Conservation (phyloP, 2,797 vertebrate genomes). For the Sternarchorhynchus goeldii region DNA sequence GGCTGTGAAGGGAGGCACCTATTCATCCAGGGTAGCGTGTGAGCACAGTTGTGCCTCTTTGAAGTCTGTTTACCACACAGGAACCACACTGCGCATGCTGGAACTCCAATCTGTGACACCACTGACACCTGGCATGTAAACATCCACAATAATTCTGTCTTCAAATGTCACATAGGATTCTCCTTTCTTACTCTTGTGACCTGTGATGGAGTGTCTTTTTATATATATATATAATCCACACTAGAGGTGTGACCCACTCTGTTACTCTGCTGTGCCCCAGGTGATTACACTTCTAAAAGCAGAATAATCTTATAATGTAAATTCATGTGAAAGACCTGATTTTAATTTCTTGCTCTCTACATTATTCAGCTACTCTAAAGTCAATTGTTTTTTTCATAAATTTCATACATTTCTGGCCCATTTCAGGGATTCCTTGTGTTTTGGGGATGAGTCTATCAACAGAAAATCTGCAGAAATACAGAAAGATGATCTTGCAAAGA, state of each 20-base stretch:
- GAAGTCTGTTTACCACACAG: conserved; percentile 77
- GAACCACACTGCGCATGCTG: conserved; percentile 74
- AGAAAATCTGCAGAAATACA: neutral
- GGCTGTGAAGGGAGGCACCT: conserved; percentile 45
- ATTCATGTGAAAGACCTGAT: neutral
- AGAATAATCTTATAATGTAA: neutral
- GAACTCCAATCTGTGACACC: conserved; percentile 79
- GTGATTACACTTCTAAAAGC: no score
- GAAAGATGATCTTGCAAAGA: conserved; percentile 36
- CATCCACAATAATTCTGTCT: conserved; percentile 72
- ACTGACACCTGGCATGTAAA: conserved; percentile 82
- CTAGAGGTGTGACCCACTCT: conserved; percentile 23
- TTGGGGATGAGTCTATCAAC: neutral
- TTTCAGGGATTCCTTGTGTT: neutral
- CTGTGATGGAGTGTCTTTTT: conserved; percentile 43
- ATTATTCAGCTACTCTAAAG: neutral
- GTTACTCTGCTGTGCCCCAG: neutral
- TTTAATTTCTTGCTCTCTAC: neutral
- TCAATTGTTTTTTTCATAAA: neutral
- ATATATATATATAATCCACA: neutral
- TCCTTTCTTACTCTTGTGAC: conserved; percentile 71
- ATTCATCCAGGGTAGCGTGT: conserved; percentile 52
- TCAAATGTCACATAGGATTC: conserved; percentile 69
- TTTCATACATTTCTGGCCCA: neutral
- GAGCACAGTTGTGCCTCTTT: conserved; percentile 66